Evolutionary conservation across 2,113 vertebrate species (phyloP).

Genomic region (Ophthalmotilapia sp.): DNA sequence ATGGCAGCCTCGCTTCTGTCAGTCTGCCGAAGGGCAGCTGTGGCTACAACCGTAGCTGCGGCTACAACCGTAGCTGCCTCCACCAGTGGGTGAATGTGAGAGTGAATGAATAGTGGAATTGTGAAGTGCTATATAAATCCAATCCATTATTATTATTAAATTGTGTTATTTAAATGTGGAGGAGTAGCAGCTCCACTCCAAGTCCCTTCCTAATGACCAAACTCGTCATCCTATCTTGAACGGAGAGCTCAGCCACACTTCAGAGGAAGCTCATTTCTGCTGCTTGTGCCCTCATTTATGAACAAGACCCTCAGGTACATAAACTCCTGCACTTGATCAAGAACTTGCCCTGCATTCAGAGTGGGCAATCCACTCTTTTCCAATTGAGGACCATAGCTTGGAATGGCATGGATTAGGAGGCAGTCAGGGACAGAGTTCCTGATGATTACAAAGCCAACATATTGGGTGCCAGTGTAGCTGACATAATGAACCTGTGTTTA

Average conservation of each 20-base stretch:
- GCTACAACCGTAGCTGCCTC: no score
- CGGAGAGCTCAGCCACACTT: neutral
- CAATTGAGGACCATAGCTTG: neutral
- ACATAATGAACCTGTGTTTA: neutral
- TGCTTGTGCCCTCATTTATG: neutral
- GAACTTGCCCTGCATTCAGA: neutral
- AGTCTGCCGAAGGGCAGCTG: no score
- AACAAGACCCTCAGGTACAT: neutral
- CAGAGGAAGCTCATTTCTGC: neutral
- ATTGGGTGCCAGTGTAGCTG: neutral
- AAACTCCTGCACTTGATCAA: neutral
- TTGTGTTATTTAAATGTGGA: neutral
- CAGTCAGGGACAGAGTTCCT: neutral
- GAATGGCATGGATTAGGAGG: neutral
- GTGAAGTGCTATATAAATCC: neutral
- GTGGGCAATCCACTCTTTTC: neutral
- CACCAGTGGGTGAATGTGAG: accelerated
- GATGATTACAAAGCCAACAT: neutral
- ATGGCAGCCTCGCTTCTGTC: no score
- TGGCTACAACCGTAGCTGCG: no score
- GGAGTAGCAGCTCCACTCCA: neutral
- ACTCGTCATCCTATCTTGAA: neutral
- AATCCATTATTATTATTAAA: neutral
- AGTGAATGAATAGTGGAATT: accelerated
- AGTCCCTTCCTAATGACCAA: neutral